These are phyloP conservation scores for Pao palembangensis DNA, from an alignment of 2,113 vertebrate genomes.

Conservation along the genomic window DNA sequence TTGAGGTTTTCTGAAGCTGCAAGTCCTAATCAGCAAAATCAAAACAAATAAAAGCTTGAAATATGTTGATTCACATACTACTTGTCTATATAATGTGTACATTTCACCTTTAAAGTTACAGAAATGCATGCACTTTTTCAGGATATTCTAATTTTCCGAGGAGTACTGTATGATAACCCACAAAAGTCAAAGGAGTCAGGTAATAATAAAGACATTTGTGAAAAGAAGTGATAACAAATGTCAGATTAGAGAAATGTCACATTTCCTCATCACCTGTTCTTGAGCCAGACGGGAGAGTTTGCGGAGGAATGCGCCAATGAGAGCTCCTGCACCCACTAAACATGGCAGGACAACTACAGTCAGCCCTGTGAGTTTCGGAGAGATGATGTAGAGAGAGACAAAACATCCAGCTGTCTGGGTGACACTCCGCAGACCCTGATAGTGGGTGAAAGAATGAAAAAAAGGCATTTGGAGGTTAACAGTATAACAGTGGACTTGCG, in stretches of 20 bases:
- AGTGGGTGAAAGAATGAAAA: constrained; percentile 6
- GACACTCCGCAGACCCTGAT: constrained; percentile 85
- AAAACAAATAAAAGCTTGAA: too few relatives aligned
- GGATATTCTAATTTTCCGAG: too few relatives aligned
- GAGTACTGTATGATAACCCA: too few relatives aligned
- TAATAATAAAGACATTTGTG: background rate
- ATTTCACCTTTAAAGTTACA: too few relatives aligned
- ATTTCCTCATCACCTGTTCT: constrained; percentile 81
- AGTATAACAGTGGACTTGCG: background rate
- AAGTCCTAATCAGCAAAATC: too few relatives aligned
- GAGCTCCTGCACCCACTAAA: constrained; percentile 81
- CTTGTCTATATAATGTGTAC: too few relatives aligned
- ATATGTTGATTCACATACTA: too few relatives aligned
- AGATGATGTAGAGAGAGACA: constrained; percentile 87
- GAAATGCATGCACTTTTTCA: too few relatives aligned
- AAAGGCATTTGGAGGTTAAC: background rate
- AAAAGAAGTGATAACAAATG: background rate
- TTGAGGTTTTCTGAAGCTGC: too few relatives aligned
- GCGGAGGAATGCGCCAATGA: constrained; percentile 85
- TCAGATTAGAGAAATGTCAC: background rate
- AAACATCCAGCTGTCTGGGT: constrained; percentile 89
- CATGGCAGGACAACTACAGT: constrained; percentile 81
- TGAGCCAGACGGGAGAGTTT: constrained; percentile 85
- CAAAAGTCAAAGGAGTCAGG: background rate
- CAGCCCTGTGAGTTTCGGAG: constrained; percentile 85